Evolutionary conservation across 2,888 invertebrate genomes (phyloP).

Genomic region (Xestoiulus laeticollis): DNA sequence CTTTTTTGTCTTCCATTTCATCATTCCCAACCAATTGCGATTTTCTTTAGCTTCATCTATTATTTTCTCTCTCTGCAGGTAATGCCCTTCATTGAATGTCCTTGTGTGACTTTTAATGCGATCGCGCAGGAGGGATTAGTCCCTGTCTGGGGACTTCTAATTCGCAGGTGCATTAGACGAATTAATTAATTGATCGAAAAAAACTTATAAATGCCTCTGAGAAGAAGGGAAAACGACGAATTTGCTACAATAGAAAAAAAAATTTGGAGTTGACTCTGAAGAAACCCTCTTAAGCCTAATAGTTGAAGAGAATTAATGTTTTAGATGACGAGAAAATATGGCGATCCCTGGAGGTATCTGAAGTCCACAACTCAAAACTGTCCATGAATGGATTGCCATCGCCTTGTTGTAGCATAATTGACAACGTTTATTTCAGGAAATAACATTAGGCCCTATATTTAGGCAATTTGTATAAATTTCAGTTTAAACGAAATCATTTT

Average conservation of each 20-base stretch:
- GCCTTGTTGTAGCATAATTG: no score
- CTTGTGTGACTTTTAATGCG: constrained; percentile 34
- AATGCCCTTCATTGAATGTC: background rate
- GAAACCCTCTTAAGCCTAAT: background rate
- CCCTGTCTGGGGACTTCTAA: constrained; percentile 29
- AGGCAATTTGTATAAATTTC: no score
- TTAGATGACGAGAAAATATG: background rate
- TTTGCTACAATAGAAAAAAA: background rate
- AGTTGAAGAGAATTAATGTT: background rate
- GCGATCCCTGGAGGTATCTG: background rate
- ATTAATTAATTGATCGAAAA: constrained; percentile 33
- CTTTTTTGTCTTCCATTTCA: constrained; percentile 10
- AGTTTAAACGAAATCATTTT: no score
- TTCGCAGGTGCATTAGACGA: constrained; percentile 34
- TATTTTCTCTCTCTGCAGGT: background rate
- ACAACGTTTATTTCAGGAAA: no score
- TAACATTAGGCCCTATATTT: no score
- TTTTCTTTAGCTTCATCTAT: constrained; percentile 29
- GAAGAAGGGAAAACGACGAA: background rate
- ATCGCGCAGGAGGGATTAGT: constrained; percentile 1
- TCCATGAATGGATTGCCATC: background rate
- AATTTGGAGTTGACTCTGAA: background rate
- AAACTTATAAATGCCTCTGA: background rate
- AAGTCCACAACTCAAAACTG: background rate
- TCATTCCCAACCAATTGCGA: background rate